phyloP scores from a whole-genome alignment of 2,797 vertebrate genomes.

The Podarcis siculus region DNA sequence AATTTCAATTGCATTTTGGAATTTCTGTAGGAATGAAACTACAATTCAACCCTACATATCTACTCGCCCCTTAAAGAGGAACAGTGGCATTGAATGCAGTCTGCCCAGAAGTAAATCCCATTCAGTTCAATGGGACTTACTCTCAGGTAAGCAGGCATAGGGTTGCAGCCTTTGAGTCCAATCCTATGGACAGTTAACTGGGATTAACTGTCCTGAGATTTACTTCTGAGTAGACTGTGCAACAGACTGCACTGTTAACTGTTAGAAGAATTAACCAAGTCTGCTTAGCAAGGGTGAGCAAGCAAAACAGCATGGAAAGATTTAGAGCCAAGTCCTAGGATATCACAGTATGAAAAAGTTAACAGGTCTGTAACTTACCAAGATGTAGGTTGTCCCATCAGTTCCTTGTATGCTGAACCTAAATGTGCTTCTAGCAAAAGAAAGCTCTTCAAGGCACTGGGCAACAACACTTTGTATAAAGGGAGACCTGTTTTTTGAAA shows the following conservation, averaged over 20 bases:
- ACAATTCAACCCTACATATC: neutral
- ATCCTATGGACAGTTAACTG: too few relatives aligned
- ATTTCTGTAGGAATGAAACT: neutral
- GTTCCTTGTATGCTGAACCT: constrained; percentile 89
- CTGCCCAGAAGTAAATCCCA: too few relatives aligned
- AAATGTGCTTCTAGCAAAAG: constrained; percentile 86
- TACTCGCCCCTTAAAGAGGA: neutral
- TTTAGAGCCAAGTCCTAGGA: neutral
- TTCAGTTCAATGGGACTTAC: too few relatives aligned
- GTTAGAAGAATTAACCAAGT: neutral
- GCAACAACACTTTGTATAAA: constrained; percentile 86
- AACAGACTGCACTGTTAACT: neutral
- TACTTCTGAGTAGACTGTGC: too few relatives aligned
- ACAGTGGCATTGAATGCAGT: too few relatives aligned
- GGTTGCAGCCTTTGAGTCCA: too few relatives aligned
- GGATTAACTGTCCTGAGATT: too few relatives aligned
- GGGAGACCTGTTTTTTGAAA: constrained; percentile 77
- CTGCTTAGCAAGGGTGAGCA: neutral
- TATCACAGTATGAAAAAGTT: constrained; percentile 9
- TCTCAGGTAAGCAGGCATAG: too few relatives aligned
- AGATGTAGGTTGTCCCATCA: constrained; percentile 83
- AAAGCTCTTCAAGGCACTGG: constrained; percentile 85
- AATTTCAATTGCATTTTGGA: neutral
- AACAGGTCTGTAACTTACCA: constrained; percentile 81
- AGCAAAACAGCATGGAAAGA: neutral